A percentile compares a stretch with the other conserved stretches of the same genome.
Evolutionary conservation across 2,113 vertebrate species (phyloP).

Genomic region (Megaleporinus macrocephalus): DNA sequence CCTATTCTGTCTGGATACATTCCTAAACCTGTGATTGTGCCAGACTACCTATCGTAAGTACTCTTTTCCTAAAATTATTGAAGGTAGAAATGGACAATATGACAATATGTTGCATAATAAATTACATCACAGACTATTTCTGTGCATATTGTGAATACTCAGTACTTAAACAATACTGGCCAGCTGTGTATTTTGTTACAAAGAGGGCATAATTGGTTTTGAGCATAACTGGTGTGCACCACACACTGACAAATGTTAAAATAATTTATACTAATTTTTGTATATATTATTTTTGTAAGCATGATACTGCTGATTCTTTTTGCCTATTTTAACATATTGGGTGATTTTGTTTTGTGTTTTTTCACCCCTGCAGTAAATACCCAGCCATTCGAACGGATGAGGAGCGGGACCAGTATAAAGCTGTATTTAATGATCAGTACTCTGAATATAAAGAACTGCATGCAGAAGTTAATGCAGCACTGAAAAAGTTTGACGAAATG

Average conservation of each 20-base stretch:
- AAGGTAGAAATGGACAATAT: neutral
- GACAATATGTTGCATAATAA: too few species aligned
- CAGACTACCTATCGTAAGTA: constrained; percentile 94
- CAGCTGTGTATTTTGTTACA: too few species aligned
- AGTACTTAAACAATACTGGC: too few species aligned
- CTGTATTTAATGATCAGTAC: constrained; percentile 98
- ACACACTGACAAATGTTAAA: too few species aligned
- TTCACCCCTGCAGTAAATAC: constrained; percentile 84
- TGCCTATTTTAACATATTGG: too few species aligned
- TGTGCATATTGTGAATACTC: too few species aligned
- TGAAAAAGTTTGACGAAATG: constrained; percentile 89
- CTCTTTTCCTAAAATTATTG: neutral
- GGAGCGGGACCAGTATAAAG: constrained; percentile 93
- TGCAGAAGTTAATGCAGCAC: constrained; percentile 82
- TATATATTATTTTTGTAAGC: neutral
- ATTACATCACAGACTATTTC: too few species aligned
- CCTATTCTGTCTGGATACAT: constrained; percentile 92
- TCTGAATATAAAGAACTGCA: constrained; percentile 96
- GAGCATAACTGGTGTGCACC: too few species aligned
- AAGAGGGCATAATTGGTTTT: too few species aligned
- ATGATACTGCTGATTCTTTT: neutral
- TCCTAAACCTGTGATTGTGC: constrained; percentile 94
- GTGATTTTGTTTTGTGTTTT: neutral
- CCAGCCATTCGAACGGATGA: constrained; percentile 86
- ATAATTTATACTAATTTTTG: neutral